Conservation (phyloP, 2,888 invertebrate genomes). For the Helobdella robusta region DNA sequence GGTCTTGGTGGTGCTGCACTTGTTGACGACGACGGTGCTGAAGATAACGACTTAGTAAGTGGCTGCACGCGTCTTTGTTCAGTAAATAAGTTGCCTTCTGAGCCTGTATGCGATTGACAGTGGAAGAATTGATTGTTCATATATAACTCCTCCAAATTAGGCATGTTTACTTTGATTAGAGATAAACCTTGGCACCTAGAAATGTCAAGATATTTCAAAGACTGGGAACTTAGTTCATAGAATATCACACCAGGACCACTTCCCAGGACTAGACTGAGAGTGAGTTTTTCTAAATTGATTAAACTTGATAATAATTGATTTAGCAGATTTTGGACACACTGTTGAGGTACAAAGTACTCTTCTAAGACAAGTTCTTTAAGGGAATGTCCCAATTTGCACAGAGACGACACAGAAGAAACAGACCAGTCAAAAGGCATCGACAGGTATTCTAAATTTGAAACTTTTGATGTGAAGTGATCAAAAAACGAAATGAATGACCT, state of each 20-base stretch:
- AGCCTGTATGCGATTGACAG: slow-evolving; percentile 1
- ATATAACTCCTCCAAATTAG: slow-evolving; percentile 39
- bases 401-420: slow-evolving; percentile 38
- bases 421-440: slow-evolving; percentile 47
- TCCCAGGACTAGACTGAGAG: slow-evolving; percentile 45
- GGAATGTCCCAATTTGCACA: slow-evolving; percentile 38
- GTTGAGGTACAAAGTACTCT: slow-evolving; percentile 43
- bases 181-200: slow-evolving; percentile 47
- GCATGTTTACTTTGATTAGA: slow-evolving; percentile 39
- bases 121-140: slow-evolving; percentile 33
- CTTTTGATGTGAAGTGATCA: slow-evolving; percentile 40
- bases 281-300: slow-evolving; percentile 38
- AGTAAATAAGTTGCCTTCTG: not conserved
- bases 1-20: not conserved
- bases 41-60: not conserved
- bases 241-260: slow-evolving; percentile 40
- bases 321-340: slow-evolving; percentile 39
- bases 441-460: slow-evolving; percentile 41
- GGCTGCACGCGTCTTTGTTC: not conserved
- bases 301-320: slow-evolving; percentile 38
- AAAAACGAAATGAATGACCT: slow-evolving; percentile 43
- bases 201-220: slow-evolving; percentile 43
- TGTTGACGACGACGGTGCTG: not conserved
- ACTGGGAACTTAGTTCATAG: slow-evolving; percentile 39
- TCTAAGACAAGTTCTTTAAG: slow-evolving; percentile 41